These are phyloP conservation scores for Villa cingulata DNA, from an alignment of 2,888 invertebrate genomes.

Conservation along the genomic window DNA sequence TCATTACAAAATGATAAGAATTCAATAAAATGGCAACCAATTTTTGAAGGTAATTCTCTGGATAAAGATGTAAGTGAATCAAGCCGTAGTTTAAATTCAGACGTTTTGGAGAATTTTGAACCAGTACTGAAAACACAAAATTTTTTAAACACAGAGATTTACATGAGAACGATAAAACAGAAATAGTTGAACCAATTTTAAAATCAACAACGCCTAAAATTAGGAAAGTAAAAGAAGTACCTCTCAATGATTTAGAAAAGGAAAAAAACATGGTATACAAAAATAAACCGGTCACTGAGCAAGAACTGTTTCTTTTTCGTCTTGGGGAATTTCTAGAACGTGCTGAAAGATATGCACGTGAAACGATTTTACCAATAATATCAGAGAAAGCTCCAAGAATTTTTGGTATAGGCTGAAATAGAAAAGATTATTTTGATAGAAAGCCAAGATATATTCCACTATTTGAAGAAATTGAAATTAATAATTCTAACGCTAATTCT, in stretches of 20 bases:
- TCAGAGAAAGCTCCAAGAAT: slow-evolving; percentile 67
- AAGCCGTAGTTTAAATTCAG: slow-evolving; percentile 28
- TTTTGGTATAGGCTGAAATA: slow-evolving; percentile 41
- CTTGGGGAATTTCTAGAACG: slow-evolving; percentile 65
- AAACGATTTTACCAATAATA: slow-evolving; percentile 60
- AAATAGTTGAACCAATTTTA: slow-evolving; percentile 63
- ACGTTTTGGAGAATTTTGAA: slow-evolving; percentile 41
- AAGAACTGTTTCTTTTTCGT: slow-evolving; percentile 64
- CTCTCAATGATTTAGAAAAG: slow-evolving; percentile 32
- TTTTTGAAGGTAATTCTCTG: slow-evolving; percentile 38
- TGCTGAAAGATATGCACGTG: slow-evolving; percentile 67
- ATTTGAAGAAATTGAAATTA: slow-evolving; percentile 21
- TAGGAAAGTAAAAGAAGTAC: slow-evolving; percentile 33
- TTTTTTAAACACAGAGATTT: slow-evolving; percentile 25
- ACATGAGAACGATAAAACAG: slow-evolving; percentile 18
- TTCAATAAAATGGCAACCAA: slow-evolving; percentile 36
- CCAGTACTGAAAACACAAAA: slow-evolving; percentile 33
- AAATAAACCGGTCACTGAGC: slow-evolving; percentile 44
- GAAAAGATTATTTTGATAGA: slow-evolving; percentile 26
- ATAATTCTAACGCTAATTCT: no score
- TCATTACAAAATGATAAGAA: neutral
- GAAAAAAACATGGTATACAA: slow-evolving; percentile 14
- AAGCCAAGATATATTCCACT: slow-evolving; percentile 52
- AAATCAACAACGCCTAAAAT: slow-evolving; percentile 46
- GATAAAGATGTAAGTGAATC: slow-evolving; percentile 31